These are phyloP conservation scores for Ooceraea biroi DNA, from an alignment of 1,140 invertebrate genomes.

Conservation along the genomic window DNA sequence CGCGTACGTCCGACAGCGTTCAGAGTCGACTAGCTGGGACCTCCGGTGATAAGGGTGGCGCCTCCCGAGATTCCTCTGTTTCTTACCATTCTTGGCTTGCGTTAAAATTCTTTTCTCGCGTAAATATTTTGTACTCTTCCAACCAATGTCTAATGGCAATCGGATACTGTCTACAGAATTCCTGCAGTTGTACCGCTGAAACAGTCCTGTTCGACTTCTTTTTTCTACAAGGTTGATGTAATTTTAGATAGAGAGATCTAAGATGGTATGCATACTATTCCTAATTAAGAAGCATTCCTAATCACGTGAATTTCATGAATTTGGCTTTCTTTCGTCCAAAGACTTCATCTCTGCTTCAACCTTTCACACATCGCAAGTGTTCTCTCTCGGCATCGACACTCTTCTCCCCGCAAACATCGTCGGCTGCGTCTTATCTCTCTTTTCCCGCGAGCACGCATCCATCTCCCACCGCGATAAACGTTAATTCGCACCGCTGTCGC, in stretches of 20 bases:
- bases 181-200: too few species aligned
- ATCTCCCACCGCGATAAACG: constrained; percentile 5
- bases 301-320: not conserved
- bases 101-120: not conserved
- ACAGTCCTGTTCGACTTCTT: too few species aligned
- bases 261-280: too few species aligned
- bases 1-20: constrained; percentile 52
- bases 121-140: too few species aligned
- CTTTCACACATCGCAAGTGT: not conserved
- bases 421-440: constrained; percentile 13
- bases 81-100: not conserved
- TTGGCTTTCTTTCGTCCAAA: not conserved
- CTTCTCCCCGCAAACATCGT: constrained; percentile 5
- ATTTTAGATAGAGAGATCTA: too few species aligned
- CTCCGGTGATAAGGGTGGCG: constrained; percentile 59
- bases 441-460: constrained; percentile 12
- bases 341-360: not conserved
- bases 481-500: constrained; percentile 13
- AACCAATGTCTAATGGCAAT: too few species aligned
- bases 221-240: too few species aligned
- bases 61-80: constrained; percentile 15
- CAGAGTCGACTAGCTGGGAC: constrained; percentile 52
- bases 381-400: not conserved
- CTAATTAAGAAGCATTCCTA: too few species aligned
- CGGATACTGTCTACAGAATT: too few species aligned